Base-by-base conservation (phyloP, 1,140 invertebrate genomes). In the Charaxes varanes region DNA sequence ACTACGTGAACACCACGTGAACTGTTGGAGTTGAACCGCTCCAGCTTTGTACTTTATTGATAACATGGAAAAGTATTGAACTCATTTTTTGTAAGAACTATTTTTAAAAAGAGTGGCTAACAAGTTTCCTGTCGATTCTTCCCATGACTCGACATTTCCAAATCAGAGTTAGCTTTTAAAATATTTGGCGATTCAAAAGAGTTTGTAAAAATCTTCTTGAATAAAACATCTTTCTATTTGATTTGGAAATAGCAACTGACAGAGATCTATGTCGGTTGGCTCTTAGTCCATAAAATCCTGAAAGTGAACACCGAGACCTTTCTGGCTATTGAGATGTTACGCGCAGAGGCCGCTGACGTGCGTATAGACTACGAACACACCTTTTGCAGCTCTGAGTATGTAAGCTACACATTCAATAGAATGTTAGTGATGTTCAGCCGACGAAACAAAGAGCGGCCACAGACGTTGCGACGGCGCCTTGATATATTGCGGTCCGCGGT, bases 291-390 rank as follows among this genome's bases (percentile, higher is more conserved):
- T 13, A 31, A 19, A 22, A 6, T 35, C 21, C 18, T 34, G 22
- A 40, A 35, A 26, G 49, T 45, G 41, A 46, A 55, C 56, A 56
- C 37, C 26, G 36, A 17, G 31, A 42, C 40, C 40, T 42, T 30
- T 32, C 18, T 24, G 22, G 41, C 65, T 63, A 68, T 68, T 65
- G 65, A 68, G 65, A 68, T 56, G 65, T 68, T 68, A 68, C 49
- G 31, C 38, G 43, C 27, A 28, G 41, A 36, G 7, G 37, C 16
- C 11, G 32, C 35, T 64, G 64, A 68, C 64, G 53, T 47, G 47
- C 49, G 49, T 56, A 59, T 62, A 51, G 53, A 49, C 43, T 37
- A 36, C 24, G 40, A 49, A 53, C 53, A 62, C 60, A 63, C 56
- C 60, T 63, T 56, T 54, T 43, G 56, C 42, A 60, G 60, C 35